Percentiles rank a stretch among this genome's conserved stretches.
Conservation (phyloP, 2,113 vertebrate species). For the Vireo altiloquus region DNA sequence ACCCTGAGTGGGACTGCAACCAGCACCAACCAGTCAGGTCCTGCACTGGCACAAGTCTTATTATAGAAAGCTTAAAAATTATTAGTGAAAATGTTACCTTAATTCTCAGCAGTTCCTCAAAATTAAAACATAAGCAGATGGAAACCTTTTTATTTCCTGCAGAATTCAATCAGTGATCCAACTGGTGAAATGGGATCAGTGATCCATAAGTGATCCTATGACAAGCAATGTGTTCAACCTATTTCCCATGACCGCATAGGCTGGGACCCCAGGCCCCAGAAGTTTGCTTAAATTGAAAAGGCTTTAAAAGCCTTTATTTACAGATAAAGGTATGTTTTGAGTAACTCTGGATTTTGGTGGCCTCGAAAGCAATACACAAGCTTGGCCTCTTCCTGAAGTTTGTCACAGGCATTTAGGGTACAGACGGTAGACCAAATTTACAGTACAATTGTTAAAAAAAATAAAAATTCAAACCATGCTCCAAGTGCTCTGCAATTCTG, state of each 20-base stretch:
- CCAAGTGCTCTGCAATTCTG: not conserved
- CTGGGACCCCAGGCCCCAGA: not conserved
- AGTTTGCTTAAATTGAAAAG: not conserved
- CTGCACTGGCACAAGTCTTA: not conserved
- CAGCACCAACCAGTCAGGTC: not conserved
- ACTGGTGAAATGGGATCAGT: not conserved
- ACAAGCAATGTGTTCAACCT: not conserved
- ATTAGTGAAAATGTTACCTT: not conserved
- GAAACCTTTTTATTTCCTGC: not conserved
- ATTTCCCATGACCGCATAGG: not conserved
- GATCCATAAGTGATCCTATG: accelerated
- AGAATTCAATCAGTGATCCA: accelerated
- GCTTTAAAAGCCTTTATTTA: not conserved
- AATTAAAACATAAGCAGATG: constrained; percentile 5
- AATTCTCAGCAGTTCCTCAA: not conserved
- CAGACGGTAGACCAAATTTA: not conserved
- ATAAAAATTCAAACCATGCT: not conserved
- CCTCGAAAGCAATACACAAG: not conserved
- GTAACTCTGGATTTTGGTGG: not conserved
- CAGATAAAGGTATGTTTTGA: not conserved
- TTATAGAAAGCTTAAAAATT: not conserved
- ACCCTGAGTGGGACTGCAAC: not conserved
- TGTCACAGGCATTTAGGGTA: not conserved
- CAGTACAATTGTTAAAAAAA: not conserved
- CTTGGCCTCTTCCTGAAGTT: not conserved